Evolutionary conservation across 2,797 vertebrate species (phyloP).

Genomic region (Tinamus major): DNA sequence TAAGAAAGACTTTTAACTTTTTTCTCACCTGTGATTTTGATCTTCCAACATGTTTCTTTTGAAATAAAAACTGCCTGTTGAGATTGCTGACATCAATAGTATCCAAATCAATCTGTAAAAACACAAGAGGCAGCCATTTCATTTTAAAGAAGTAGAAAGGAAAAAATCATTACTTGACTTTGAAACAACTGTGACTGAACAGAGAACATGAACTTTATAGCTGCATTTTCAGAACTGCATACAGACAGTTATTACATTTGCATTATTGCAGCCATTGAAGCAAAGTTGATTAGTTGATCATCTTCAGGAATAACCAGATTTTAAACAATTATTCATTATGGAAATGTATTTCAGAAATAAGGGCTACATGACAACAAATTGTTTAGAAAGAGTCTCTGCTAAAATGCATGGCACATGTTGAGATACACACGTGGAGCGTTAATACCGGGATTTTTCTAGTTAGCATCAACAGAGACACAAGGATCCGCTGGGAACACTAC

Average conservation of each 20-base stretch:
- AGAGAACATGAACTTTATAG: not conserved
- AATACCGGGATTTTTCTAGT: accelerated
- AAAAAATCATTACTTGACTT: not conserved
- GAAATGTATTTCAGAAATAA: not conserved
- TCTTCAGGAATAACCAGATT: not conserved
- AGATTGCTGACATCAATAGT: constrained; percentile 99
- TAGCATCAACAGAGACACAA: accelerated
- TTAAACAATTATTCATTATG: not conserved
- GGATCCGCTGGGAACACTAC: not conserved
- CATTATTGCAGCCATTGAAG: not conserved
- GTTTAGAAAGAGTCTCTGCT: not conserved
- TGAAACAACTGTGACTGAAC: not conserved
- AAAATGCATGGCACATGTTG: accelerated
- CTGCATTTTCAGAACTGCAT: not conserved
- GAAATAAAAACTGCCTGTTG: constrained; percentile 98
- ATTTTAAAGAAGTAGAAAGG: not conserved
- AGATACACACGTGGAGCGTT: not conserved
- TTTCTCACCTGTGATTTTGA: constrained; percentile 94
- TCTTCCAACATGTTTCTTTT: constrained; percentile 98
- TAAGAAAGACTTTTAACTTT: not conserved
- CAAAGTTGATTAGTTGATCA: not conserved
- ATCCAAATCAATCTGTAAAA: constrained; percentile 94
- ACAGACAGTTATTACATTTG: not conserved
- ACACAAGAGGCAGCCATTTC: constrained; percentile 53
- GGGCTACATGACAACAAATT: not conserved